Evolutionary conservation across 2,888 invertebrate species (phyloP).

Genomic region (Diachrysia chrysitis): DNA sequence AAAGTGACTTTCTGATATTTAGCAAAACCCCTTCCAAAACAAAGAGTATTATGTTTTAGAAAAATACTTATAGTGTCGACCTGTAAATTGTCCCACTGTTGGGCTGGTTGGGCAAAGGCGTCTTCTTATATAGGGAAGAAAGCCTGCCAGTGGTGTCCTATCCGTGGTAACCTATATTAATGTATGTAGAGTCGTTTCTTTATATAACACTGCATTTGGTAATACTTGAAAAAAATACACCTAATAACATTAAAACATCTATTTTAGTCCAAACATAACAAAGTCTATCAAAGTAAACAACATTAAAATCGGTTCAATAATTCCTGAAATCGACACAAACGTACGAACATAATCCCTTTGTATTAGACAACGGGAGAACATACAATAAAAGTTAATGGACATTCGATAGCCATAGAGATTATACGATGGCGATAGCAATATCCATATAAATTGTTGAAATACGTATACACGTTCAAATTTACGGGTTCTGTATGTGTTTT

Average conservation of each 20-base stretch:
- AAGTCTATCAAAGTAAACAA: constrained; percentile 27
- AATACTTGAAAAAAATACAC: no score
- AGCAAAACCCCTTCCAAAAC: no score
- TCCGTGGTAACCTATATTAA: no score
- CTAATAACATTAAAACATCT: not conserved
- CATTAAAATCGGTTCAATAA: constrained; percentile 34
- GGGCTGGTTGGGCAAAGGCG: not conserved
- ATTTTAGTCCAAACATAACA: not conserved
- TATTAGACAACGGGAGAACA: constrained; percentile 31
- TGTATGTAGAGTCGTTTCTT: no score
- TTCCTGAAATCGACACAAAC: constrained; percentile 24
- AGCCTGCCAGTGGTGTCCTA: no score
- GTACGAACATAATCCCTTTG: constrained; percentile 32
- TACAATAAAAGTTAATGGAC: constrained; percentile 44
- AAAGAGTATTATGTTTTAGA: no score
- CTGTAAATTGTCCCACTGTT: not conserved
- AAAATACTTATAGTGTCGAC: no score
- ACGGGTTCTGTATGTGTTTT: constrained; percentile 19
- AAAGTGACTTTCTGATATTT: no score
- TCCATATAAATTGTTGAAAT: constrained; percentile 31
- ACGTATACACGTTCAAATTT: constrained; percentile 2
- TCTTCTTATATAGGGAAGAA: not conserved
- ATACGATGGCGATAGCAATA: constrained; percentile 19
- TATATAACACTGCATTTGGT: no score
- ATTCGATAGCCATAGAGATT: constrained; percentile 47